A percentile compares a stretch with the other conserved stretches of the same genome.
These are phyloP conservation scores for Lutjanus campechanus DNA, from an alignment of 2,797 vertebrate species.

Conservation along the genomic window DNA sequence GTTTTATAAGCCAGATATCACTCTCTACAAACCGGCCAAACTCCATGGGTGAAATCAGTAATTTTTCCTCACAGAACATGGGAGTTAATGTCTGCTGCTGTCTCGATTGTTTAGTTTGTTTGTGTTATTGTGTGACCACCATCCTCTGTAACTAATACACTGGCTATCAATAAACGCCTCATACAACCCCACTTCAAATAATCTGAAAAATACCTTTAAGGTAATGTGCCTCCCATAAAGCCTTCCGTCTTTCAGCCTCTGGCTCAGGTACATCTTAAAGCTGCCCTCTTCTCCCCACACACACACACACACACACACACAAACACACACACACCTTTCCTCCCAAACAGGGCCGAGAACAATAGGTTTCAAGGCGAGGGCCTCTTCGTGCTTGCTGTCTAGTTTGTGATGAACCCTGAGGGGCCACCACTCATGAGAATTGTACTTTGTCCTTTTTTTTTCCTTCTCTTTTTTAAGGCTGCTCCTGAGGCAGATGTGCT, in stretches of 20 bases:
- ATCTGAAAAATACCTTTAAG: neutral
- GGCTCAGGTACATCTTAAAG: conserved; percentile 36
- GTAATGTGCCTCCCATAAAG: conserved; percentile 14
- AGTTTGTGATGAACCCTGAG: conserved; percentile 67
- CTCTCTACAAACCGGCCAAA: no score
- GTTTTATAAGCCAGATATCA: no score
- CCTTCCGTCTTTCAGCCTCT: conserved; percentile 34
- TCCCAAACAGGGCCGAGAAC: conserved; percentile 59
- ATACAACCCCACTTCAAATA: no score
- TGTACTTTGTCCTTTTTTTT: conserved; percentile 41
- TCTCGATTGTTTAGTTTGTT: no score
- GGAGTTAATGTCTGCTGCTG: no score
- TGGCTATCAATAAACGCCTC: no score
- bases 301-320: no score
- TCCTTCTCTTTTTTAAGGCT: conserved; percentile 43
- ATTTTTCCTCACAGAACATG: no score
- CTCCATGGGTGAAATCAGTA: no score
- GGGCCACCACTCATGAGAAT: conserved; percentile 56
- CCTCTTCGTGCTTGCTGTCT: conserved; percentile 56
- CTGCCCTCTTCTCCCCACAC: conserved; percentile 13
- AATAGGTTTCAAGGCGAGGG: conserved; percentile 55
- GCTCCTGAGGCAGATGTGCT: conserved; percentile 72
- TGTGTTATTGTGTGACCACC: no score
- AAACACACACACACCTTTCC: neutral
- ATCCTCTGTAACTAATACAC: no score